phyloP scores from a whole-genome alignment of 2,797 vertebrate species.

The Intellagama lesueurii region DNA sequence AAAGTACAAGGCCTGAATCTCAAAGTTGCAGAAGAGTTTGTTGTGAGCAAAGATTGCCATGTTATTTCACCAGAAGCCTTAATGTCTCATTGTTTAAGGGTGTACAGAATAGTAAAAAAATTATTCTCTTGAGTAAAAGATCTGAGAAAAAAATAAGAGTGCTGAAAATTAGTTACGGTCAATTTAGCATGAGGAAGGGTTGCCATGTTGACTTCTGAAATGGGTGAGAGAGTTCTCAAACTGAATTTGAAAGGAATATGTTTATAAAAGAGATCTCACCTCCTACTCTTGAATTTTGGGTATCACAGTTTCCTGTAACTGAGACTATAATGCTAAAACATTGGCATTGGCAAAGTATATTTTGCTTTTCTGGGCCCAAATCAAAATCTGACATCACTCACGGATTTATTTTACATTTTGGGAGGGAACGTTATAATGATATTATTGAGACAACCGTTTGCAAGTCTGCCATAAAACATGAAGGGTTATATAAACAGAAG shows the following conservation, averaged over 20 bases:
- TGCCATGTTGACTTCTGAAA: constrained; percentile 13
- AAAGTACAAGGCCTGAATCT: background rate
- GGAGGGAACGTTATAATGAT: constrained; percentile 10
- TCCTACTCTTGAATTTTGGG: constrained; percentile 19
- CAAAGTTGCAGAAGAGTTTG: background rate
- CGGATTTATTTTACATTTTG: constrained; percentile 28
- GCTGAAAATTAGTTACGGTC: background rate
- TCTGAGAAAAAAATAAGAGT: background rate
- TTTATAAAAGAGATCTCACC: constrained; percentile 6
- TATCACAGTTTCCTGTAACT: background rate
- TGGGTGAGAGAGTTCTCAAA: constrained; percentile 6
- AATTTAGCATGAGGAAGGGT: constrained; percentile 20
- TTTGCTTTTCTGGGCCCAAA: constrained; percentile 6
- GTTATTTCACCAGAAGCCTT: background rate
- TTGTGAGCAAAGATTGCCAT: background rate
- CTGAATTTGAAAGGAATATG: constrained; percentile 3
- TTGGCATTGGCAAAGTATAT: constrained; percentile 10
- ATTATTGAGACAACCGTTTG: background rate
- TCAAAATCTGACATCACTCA: constrained; percentile 9
- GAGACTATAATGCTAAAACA: constrained; percentile 25
- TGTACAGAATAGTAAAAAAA: background rate
- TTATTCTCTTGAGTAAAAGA: background rate
- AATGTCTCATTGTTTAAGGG: constrained; percentile 16
- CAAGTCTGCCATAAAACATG: background rate
- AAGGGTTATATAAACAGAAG: background rate